These are phyloP conservation scores for Danio tinwini DNA, from an alignment of 2,797 vertebrate genomes.

Conservation along the genomic window DNA sequence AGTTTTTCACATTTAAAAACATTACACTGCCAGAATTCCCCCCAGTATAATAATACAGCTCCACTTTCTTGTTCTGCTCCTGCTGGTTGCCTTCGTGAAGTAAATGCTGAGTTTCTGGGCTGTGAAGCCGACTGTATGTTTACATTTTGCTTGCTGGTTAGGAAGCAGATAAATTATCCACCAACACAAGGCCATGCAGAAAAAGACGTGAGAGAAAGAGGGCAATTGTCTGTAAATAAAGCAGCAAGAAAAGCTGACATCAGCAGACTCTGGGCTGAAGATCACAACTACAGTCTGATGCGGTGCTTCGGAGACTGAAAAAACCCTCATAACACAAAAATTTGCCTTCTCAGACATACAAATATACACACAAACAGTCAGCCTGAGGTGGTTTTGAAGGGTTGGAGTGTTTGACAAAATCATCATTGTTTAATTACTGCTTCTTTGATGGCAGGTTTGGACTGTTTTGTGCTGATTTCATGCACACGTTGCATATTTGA, in stretches of 20 bases:
- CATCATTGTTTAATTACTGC: too few species aligned
- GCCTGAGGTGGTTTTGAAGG: too few species aligned
- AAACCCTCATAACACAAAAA: conserved; percentile 17
- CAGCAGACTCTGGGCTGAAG: conserved; percentile 33
- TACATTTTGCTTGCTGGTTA: conserved; percentile 55
- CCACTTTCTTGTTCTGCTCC: neutral
- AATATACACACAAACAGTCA: too few species aligned
- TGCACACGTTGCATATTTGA: too few species aligned
- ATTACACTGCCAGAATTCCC: neutral
- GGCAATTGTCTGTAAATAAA: conserved; percentile 29
- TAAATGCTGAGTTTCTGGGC: conserved; percentile 46
- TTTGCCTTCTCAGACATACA: neutral
- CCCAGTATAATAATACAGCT: neutral
- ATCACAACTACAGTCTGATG: conserved; percentile 17
- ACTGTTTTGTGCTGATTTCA: too few species aligned
- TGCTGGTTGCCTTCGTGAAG: conserved; percentile 25
- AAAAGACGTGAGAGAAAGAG: conserved; percentile 13
- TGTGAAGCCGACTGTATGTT: conserved; percentile 42
- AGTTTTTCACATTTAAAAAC: neutral
- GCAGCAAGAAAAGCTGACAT: conserved; percentile 45
- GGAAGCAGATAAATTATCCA: conserved; percentile 55
- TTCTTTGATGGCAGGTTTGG: too few species aligned
- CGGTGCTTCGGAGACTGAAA: conserved; percentile 32
- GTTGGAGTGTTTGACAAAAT: too few species aligned
- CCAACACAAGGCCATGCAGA: conserved; percentile 28